These are phyloP conservation scores for Odontocolon sp. DNA, from an alignment of 2,888 invertebrate genomes.

Conservation along the genomic window DNA sequence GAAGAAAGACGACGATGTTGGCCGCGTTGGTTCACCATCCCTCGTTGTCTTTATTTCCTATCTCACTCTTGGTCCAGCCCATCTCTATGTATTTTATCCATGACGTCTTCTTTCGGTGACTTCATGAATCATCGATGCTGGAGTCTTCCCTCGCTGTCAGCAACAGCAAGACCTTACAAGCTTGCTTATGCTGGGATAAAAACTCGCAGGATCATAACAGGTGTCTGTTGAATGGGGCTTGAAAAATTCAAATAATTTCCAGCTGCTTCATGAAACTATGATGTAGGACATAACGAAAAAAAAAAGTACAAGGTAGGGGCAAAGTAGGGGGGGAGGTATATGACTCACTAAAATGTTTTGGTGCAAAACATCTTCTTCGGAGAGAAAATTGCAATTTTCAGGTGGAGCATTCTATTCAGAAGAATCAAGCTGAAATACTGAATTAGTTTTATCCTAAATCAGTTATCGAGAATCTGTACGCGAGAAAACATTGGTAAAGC, in stretches of 20 bases:
- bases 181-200: constrained; percentile 15
- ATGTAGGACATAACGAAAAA: neutral
- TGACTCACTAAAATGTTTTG: neutral
- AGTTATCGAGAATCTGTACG: neutral
- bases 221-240: constrained; percentile 54
- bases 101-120: constrained; percentile 23
- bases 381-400: too few species aligned
- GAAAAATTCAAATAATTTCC: constrained; percentile 52
- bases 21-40: neutral
- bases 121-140: constrained; percentile 52
- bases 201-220: constrained; percentile 41
- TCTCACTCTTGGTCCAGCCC: neutral
- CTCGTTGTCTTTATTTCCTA: constrained; percentile 18
- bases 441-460: neutral
- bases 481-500: neutral
- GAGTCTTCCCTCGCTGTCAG: constrained; percentile 16
- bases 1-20: constrained; percentile 10
- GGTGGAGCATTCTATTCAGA: too few species aligned
- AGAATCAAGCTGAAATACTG: neutral
- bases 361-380: neutral
- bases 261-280: neutral
- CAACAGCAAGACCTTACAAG: neutral
- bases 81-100: constrained; percentile 21
- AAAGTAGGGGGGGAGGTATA: neutral
- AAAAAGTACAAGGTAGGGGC: too few species aligned